phyloP scores from a whole-genome alignment of 2,888 invertebrate genomes.

The Nymphalis polychloros region DNA sequence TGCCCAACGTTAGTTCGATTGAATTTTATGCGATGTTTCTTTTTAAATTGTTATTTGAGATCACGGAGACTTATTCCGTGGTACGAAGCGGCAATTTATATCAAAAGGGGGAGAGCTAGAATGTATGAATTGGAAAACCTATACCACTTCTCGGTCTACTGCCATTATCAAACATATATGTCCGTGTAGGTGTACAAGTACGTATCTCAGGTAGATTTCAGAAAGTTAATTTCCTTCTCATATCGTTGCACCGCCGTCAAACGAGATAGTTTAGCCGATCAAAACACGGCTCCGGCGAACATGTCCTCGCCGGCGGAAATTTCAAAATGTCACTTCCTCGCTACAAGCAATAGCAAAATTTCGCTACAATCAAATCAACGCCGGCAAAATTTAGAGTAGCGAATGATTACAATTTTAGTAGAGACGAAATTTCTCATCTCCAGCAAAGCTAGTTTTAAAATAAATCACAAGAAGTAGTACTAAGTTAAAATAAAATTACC shows the following conservation, averaged over 20 bases:
- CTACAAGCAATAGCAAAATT: slow-evolving; percentile 22
- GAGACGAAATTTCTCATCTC: neutral
- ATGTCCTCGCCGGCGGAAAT: slow-evolving; percentile 34
- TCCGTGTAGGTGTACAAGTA: slow-evolving; percentile 6
- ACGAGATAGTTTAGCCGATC: slow-evolving; percentile 42
- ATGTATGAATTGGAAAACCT: neutral
- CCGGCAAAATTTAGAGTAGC: slow-evolving; percentile 19
- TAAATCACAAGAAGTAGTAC: neutral
- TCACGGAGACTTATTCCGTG: slow-evolving; percentile 25
- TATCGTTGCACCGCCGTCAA: slow-evolving; percentile 44
- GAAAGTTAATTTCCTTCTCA: slow-evolving; percentile 59
- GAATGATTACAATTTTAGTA: slow-evolving; percentile 4
- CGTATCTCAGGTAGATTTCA: slow-evolving; percentile 40
- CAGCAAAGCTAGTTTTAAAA: neutral
- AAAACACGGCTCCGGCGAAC: slow-evolving; percentile 24
- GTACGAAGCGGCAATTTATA: slow-evolving; percentile 1
- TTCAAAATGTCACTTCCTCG: slow-evolving; percentile 39
- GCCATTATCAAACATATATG: neutral
- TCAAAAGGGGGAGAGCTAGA: neutral
- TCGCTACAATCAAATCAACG: slow-evolving; percentile 26
- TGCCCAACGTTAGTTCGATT: slow-evolving; percentile 63
- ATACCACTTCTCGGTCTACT: neutral
- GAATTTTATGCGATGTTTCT: slow-evolving; percentile 47
- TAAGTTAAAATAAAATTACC: too few relatives aligned
- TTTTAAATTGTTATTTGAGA: slow-evolving; percentile 46